Conservation (phyloP, 1,140 invertebrate genomes). For the Rhynchophorus ferrugineus region DNA sequence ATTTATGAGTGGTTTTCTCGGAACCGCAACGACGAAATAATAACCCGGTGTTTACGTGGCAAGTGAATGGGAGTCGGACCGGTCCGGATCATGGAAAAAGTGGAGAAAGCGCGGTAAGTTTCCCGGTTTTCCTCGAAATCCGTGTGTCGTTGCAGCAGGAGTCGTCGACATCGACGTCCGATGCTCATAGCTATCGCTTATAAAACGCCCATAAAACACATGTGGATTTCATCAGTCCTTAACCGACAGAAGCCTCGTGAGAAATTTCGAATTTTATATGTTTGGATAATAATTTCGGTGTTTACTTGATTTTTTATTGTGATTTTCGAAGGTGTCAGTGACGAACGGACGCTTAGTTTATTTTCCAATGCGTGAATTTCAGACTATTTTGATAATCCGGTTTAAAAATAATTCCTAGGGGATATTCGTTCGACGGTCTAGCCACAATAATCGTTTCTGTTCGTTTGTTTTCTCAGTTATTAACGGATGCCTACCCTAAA, state of each 20-base stretch:
- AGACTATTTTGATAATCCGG: constrained; percentile 7
- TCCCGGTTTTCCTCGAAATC: not conserved
- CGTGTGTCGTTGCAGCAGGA: not conserved
- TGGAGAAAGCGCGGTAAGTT: not conserved
- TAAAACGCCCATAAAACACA: constrained; percentile 21
- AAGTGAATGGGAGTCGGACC: no score
- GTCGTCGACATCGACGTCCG: not conserved
- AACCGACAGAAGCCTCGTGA: constrained; percentile 16
- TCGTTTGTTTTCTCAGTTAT: no score
- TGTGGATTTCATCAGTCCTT: constrained; percentile 21
- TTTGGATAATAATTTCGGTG: constrained; percentile 20
- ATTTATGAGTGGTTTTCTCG: no score
- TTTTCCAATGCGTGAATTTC: constrained; percentile 2
- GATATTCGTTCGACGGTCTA: not conserved
- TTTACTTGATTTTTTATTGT: constrained; percentile 18
- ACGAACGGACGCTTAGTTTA: constrained; percentile 10
- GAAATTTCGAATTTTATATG: constrained; percentile 22
- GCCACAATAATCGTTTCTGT: no score
- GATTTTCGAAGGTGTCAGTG: constrained; percentile 14
- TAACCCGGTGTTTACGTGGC: no score
- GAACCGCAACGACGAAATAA: no score
- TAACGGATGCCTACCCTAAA: no score
- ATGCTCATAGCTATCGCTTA: constrained; percentile 12
- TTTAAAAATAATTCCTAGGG: constrained; percentile 9
- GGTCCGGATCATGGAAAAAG: no score